Percentiles rank a stretch among this genome's conserved stretches.
phyloP scores from a whole-genome alignment of 1,140 invertebrate genomes.

The Meloidogyne hapla region DNA sequence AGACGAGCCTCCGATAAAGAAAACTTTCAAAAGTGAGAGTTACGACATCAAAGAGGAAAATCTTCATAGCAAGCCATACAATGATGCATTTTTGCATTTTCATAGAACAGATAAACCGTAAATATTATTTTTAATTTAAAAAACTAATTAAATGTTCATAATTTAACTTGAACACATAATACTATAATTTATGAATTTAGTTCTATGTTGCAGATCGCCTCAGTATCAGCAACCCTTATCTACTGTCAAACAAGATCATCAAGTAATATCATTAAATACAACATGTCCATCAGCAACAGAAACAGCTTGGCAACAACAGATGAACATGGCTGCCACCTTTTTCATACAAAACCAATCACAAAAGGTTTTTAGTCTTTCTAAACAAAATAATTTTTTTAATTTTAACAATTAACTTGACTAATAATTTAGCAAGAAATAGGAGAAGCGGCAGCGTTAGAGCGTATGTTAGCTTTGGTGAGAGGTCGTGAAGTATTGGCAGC shows the following conservation, averaged over 20 bases:
- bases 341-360: not conserved
- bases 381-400: too few relatives aligned
- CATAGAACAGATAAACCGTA: not conserved
- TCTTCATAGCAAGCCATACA: not conserved
- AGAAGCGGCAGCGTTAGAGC: too few relatives aligned
- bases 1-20: not conserved
- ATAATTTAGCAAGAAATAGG: too few relatives aligned
- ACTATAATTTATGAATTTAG: too few relatives aligned
- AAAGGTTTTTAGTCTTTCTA: not conserved
- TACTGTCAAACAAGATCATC: not conserved
- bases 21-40: not conserved
- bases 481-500: too few relatives aligned
- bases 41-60: not conserved
- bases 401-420: too few relatives aligned
- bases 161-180: too few relatives aligned
- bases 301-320: not conserved
- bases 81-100: not conserved
- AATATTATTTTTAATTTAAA: not conserved
- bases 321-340: not conserved
- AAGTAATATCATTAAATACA: not conserved
- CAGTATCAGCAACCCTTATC: not conserved
- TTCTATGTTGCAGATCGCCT: too few relatives aligned
- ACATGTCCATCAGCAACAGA: not conserved
- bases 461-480: too few relatives aligned
- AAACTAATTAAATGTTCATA: too few relatives aligned